Evolutionary conservation across 2,797 vertebrate genomes (phyloP), one percentile per base, ranked within the genome.

Genomic region (Cephalopachus bancanus): DNA sequence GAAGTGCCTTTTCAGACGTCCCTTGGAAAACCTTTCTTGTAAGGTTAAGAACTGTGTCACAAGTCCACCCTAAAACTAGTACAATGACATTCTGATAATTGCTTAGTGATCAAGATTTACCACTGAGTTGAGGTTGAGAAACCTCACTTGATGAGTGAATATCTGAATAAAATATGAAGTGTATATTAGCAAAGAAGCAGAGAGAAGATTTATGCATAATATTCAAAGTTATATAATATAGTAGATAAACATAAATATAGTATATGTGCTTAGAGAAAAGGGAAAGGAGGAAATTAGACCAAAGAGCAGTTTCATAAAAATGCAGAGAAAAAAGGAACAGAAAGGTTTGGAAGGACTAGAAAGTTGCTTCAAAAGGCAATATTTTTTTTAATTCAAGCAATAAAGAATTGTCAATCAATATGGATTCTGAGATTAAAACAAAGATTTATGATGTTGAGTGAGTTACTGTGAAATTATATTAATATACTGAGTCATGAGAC

Each of bases 281-380:
- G 28, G 81, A 93, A 17, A 69, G 69, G 28, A 53, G 15, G 37
- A 65, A 93, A 81, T 53, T 20, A 53, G 17, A 10, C 87, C 53
- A 94, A 81, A 76, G 22, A 64, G 14, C 24, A 83, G 19, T 65
- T 95, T 92, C 49, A 59, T 60, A 65, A 83, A 83, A 79, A 51
- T 49, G 4, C 7, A 28, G 20, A 74, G 28, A 20, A 81, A 87
- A 44, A 37, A 67, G 14, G 4, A 12, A 60, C 5, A 4, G 57
- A 88, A 67, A 76, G 15, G 15, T 88, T 71, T 0, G 22, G 30
- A 53, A 87, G 86, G 7, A 8, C 22, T 59, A 67, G 14, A 83
- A 90, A 80, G 26, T 80, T 60, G 1, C 17, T 91, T 96, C 62
- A 80, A 85, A 93, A 89, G 44, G 33, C 24, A 86, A 59, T 28